Conservation (phyloP, 2,797 vertebrate genomes). For the Sebastes flavidus region DNA sequence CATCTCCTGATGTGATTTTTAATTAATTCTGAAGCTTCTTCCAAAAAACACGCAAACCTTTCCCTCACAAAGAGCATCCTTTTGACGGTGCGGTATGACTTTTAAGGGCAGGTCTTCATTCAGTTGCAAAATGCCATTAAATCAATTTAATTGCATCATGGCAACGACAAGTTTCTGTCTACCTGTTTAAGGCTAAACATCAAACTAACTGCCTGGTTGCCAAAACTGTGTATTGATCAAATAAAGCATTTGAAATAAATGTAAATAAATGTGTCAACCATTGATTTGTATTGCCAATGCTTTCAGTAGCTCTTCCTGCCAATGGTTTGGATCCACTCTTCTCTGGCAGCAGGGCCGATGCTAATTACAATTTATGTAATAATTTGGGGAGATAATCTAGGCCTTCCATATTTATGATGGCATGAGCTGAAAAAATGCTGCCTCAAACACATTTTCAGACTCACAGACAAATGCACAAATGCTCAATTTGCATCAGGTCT, state of each 20-base stretch:
- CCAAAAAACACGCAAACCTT: slow-evolving; percentile 65
- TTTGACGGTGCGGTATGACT: slow-evolving; percentile 34
- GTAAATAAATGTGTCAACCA: slow-evolving; percentile 17
- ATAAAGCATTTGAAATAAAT: not conserved
- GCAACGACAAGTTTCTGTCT: not conserved
- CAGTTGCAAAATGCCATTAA: slow-evolving; percentile 29
- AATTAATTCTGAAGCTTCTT: slow-evolving; percentile 79
- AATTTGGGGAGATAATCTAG: slow-evolving; percentile 39
- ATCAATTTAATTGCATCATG: slow-evolving; percentile 34
- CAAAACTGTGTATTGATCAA: not conserved
- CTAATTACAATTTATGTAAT: slow-evolving; percentile 45
- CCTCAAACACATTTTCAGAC: slow-evolving; percentile 29
- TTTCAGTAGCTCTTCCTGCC: not conserved
- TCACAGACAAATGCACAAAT: not conserved
- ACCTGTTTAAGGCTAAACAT: slow-evolving; percentile 6
- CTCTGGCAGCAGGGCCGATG: slow-evolving; percentile 12
- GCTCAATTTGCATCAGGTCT: slow-evolving; percentile 14
- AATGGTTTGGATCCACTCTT: slow-evolving; percentile 13
- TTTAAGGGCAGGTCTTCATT: slow-evolving; percentile 55
- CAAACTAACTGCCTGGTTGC: not conserved
- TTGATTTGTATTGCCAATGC: slow-evolving; percentile 3
- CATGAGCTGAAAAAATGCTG: slow-evolving; percentile 3
- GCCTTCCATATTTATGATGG: slow-evolving; percentile 41
- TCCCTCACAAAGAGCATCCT: slow-evolving; percentile 33
- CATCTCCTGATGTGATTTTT: slow-evolving; percentile 79